Base-by-base conservation (phyloP, 2,797 vertebrate genomes). In the Micrastur ruficollis region DNA sequence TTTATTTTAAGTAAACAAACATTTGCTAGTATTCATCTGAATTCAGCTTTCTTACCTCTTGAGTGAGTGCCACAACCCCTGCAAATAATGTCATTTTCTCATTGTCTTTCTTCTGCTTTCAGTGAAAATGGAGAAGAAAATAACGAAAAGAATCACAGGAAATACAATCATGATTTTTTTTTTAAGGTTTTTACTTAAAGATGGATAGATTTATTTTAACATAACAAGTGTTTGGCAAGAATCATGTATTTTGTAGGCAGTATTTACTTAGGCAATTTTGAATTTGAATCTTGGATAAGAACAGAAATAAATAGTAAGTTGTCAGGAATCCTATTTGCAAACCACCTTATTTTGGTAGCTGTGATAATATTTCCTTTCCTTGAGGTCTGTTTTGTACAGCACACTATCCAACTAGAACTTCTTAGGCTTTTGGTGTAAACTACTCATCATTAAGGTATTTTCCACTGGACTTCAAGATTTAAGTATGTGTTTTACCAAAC, bases 341-440 rank as follows among this genome's bases (percentile, higher is more conserved):
- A 71, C 74, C 78, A 61, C 71, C 67, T 86, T 95, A 65, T 92
- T 97, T 95, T 95, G 92, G 71, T 96, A 95, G 88, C 95, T 95
- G 90, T 81, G 62, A 61, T 84, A 94, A 73, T 86, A 84, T 93
- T 96, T 90, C 91, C 55, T 96, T 90, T 89, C 91, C 81, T 19
- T 80, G 71, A 44, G 71, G 63, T 82, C 61, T 92, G 72, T 47
- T 72, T 76, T 65, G 22, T 56, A 31, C 22, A 31, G 78, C 68
- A 65, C 50, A 19, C 32, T 59, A 6, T 74, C 56, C 67, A 61
- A 7, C 47, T 56, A 49, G 59, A 55, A 36, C 89, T 84, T 71
- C 72, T 36, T 18, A 7, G 73, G 40, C 6, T 89, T 96, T 86
- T 84, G 71, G 71, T 95, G 71, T 63, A 87, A 73, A 20, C 59